Base-by-base conservation (phyloP, 2,113 vertebrate species). In the Thunnus maccoyii region DNA sequence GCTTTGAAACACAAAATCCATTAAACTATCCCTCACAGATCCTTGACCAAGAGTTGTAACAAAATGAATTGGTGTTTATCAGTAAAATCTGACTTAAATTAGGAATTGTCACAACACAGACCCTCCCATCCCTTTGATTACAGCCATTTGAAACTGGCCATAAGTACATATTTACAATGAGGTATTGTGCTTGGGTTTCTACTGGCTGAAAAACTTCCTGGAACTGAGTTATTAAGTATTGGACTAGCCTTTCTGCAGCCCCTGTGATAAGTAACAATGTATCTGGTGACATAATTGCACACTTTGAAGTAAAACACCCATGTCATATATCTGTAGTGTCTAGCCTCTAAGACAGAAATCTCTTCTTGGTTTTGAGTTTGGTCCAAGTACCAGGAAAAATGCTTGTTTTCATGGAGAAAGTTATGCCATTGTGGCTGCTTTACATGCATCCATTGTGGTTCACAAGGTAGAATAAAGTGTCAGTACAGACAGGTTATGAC, bases 1-100 rank as follows among this genome's bases (percentile, higher is more conserved):
- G 55, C 44, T 76, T 61, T 78, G 17, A 55, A 52, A 18, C 15
- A 44, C 61, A 52, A 17, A n/a, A 3, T 62, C 22, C 18, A 62
- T n/a, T 32, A 1, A 47, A 32, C 22, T 56, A 13, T 55, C 14
- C 5, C 30, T 41, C 7, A 41, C 7, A 41, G 36, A 41, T 41
- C 36, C 8, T 41, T 41, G 36, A 41, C 36, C 7, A 41, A 41
- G 36, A 41, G 36, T 41, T 41, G 36, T 41, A 9, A 41, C 36
- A 41, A 41, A 41, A 9, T 41, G 36, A 41, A 41, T 41, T 41
- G 36, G 9, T 41, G 36, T 41, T 41, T 41, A 41, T 7, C 36
- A 41, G 36, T 41, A 41, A 36, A 36, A 36, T 36, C 3, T 36
- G 36, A 41, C 36, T 41, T 41, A 6, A 36, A 8, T 36, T 9